Conservation (phyloP, 1,140 invertebrate species). For the Aphis gossypii region DNA sequence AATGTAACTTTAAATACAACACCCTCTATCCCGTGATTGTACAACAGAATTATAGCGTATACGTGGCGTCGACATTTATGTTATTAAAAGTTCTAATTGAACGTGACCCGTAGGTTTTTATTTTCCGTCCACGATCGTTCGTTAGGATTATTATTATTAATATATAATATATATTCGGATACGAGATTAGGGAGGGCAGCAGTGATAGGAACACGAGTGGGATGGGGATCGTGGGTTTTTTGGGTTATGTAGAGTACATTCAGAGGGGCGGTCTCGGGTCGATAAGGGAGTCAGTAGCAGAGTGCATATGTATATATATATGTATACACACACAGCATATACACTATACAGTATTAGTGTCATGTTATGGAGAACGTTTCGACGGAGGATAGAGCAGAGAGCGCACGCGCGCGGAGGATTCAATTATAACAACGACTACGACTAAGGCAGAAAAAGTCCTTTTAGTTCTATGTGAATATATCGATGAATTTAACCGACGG, state of each 20-base stretch:
- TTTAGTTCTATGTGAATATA: too few relatives aligned
- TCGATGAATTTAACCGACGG: background rate
- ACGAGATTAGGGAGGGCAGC: background rate
- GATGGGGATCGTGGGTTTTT: background rate
- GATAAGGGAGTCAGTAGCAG: slow-evolving; percentile 13
- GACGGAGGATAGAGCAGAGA: background rate
- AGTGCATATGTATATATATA: background rate
- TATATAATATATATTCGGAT: background rate
- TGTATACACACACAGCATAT: background rate
- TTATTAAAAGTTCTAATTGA: background rate
- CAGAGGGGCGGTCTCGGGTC: background rate
- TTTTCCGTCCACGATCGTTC: background rate
- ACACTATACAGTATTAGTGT: background rate
- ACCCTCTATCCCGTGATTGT: background rate
- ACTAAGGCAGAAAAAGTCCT: background rate
- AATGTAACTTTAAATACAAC: background rate
- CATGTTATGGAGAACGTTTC: background rate
- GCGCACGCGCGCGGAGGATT: background rate
- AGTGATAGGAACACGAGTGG: background rate
- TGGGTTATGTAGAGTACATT: background rate
- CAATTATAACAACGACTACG: background rate
- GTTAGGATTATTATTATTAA: background rate
- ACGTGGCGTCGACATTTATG: background rate
- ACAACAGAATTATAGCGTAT: background rate
- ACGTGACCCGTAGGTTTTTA: background rate